Percentiles rank a stretch among this genome's conserved stretches.
Evolutionary conservation across 2,888 invertebrate species (phyloP).

Genomic region (Drosophila anomalata): DNA sequence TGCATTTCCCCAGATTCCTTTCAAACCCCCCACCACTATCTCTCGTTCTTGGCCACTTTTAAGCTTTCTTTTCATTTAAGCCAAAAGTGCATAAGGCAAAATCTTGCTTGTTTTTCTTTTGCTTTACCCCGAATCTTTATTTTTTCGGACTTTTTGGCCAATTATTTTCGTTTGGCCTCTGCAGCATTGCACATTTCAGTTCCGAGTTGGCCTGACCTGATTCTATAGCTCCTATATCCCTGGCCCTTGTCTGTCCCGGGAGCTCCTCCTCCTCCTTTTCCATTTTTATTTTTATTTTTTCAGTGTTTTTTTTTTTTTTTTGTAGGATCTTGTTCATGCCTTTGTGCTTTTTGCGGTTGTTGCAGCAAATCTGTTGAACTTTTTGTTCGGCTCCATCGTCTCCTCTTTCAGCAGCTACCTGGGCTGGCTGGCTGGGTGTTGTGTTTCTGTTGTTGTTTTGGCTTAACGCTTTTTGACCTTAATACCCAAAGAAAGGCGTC

Average conservation of each 20-base stretch:
- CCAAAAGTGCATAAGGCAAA: conserved; percentile 47
- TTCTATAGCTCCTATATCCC: conserved; percentile 51
- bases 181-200: conserved; percentile 47
- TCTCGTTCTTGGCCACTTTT: background rate
- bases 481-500: conserved; percentile 75
- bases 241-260: background rate
- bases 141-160: conserved; percentile 35
- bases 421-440: conserved; percentile 26
- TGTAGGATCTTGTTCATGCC: conserved; percentile 38
- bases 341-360: conserved; percentile 65
- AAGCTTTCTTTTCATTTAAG: conserved; percentile 45
- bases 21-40: background rate
- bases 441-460: conserved; percentile 57
- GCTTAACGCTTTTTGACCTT: conserved; percentile 78
- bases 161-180: conserved; percentile 55
- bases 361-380: conserved; percentile 71
- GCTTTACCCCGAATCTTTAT: background rate
- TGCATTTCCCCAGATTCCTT: conserved; percentile 12
- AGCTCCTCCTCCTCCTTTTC: background rate
- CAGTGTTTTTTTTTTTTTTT: background rate
- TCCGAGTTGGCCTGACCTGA: conserved; percentile 59
- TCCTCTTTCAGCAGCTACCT: conserved; percentile 42
- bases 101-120: conserved; percentile 34
- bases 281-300: conserved; percentile 5
- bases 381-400: conserved; percentile 54